Percentiles rank a stretch among this genome's conserved stretches.
Conservation (phyloP, 1,140 invertebrate genomes). For the Drosophila ambigua region DNA sequence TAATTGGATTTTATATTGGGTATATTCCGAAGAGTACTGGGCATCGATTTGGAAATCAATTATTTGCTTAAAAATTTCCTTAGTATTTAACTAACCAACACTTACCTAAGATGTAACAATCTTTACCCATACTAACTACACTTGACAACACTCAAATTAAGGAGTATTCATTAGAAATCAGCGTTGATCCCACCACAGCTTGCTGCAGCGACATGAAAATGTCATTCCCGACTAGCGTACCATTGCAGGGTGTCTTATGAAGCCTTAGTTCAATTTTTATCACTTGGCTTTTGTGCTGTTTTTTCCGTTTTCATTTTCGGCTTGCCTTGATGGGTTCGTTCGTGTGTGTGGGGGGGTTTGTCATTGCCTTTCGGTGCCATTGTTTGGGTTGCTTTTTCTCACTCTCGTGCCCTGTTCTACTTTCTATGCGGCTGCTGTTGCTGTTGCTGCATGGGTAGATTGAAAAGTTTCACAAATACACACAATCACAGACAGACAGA, state of each 20-base stretch:
- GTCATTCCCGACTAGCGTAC: too few species aligned
- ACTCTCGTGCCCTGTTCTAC: slow-evolving; percentile 68
- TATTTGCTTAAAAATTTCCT: too few species aligned
- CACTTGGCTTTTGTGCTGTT: slow-evolving; percentile 30
- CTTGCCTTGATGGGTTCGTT: slow-evolving; percentile 19
- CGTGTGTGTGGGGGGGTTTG: slow-evolving; percentile 26
- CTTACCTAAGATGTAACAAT: too few species aligned
- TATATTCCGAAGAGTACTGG: too few species aligned
- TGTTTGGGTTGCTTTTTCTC: slow-evolving; percentile 45
- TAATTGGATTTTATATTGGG: background rate
- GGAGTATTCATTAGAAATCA: too few species aligned
- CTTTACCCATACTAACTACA: background rate
- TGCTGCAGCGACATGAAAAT: too few species aligned
- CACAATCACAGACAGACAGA: background rate
- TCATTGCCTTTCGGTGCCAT: slow-evolving; percentile 26
- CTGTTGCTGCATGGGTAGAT: slow-evolving; percentile 59
- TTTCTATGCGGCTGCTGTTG: slow-evolving; percentile 49
- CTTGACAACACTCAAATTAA: background rate
- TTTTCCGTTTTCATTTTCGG: slow-evolving; percentile 43
- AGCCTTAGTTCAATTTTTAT: slow-evolving; percentile 38
- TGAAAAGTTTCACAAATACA: slow-evolving; percentile 46
- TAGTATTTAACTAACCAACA: too few species aligned
- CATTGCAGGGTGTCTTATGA: too few species aligned
- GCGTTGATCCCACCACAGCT: too few species aligned
- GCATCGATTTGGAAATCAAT: background rate